A percentile compares a stretch with the other conserved stretches of the same genome.
phyloP scores from a whole-genome alignment of 1,140 invertebrate genomes.

The Danaus melanippus region DNA sequence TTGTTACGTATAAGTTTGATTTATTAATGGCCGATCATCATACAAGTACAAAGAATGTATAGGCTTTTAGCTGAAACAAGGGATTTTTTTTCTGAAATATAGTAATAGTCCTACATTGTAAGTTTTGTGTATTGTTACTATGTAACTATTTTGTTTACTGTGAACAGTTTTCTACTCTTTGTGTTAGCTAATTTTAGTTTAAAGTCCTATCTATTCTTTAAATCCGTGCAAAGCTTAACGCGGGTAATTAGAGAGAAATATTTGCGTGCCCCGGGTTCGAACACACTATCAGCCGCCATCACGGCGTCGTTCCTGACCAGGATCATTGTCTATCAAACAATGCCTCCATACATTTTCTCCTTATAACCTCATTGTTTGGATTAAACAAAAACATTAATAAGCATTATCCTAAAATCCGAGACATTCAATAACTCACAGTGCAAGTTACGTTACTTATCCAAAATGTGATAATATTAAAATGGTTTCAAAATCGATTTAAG shows the following conservation, averaged over 20 bases:
- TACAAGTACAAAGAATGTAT: no score
- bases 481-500: slow-evolving; percentile 21
- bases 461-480: slow-evolving; percentile 17
- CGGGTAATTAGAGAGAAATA: slow-evolving; percentile 45
- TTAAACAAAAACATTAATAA: not conserved
- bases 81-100: no score
- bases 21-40: no score
- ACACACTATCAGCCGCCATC: slow-evolving; percentile 42
- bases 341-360: slow-evolving; percentile 21
- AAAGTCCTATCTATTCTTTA: not conserved
- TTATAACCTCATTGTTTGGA: slow-evolving; percentile 7
- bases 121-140: no score
- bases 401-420: not conserved
- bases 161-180: no score
- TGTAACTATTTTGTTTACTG: no score
- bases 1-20: no score
- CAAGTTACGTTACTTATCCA: slow-evolving; percentile 5
- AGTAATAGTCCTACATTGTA: no score
- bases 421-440: not conserved
- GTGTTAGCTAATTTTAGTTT: no score
- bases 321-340: slow-evolving; percentile 41
- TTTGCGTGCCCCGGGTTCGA: slow-evolving; percentile 33
- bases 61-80: no score
- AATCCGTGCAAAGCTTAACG: slow-evolving; percentile 19
- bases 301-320: slow-evolving; percentile 29